phyloP scores from a whole-genome alignment of 2,797 vertebrate species.

The Sciurus carolinensis region DNA sequence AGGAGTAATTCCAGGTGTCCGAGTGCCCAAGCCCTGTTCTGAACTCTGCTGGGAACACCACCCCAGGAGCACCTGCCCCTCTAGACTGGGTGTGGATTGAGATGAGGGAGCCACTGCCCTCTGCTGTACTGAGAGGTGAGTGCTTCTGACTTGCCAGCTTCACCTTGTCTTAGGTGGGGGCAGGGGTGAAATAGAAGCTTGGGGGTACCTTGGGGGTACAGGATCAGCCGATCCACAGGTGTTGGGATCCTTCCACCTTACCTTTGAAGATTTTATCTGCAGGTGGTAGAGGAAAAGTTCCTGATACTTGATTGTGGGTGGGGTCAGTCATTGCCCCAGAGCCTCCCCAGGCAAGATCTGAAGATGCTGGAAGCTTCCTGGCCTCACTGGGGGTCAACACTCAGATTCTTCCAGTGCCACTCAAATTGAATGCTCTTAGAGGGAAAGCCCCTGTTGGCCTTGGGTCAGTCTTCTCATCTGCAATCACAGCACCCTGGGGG shows the following conservation, averaged over 20 bases:
- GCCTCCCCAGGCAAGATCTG: not conserved
- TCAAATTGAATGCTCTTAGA: not conserved
- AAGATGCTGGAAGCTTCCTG: not conserved
- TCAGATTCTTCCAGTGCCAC: not conserved
- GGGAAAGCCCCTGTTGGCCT: not conserved
- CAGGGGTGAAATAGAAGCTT: not conserved
- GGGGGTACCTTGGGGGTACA: not conserved
- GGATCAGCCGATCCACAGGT: not conserved
- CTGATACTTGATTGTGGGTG: not conserved
- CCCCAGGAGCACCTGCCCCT: not conserved
- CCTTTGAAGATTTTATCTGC: conserved; percentile 16
- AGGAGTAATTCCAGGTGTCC: not conserved
- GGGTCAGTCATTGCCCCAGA: not conserved
- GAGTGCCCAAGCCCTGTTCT: not conserved
- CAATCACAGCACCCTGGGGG: not conserved
- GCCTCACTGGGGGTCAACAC: not conserved
- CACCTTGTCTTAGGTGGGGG: not conserved
- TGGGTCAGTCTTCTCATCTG: not conserved
- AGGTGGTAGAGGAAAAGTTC: not conserved
- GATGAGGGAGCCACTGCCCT: conserved; percentile 75
- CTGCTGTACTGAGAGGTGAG: conserved; percentile 70
- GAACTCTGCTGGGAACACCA: not conserved
- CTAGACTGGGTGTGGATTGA: conserved; percentile 9
- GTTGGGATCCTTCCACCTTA: not conserved
- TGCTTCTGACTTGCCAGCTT: not conserved